Conservation (phyloP, 2,797 vertebrate genomes). For the Knipowitschia caucasica region DNA sequence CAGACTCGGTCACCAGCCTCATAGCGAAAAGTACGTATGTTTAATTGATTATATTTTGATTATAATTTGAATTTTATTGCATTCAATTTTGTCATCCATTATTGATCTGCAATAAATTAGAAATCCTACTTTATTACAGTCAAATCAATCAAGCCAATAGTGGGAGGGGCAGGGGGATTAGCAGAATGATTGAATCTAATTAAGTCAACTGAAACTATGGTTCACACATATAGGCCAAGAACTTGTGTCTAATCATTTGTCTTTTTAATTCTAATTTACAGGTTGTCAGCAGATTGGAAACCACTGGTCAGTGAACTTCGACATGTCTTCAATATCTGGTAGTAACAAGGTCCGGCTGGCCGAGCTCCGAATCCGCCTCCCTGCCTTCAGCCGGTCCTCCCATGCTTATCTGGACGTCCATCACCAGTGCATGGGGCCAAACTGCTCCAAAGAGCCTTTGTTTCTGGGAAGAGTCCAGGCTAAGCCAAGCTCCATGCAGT, state of each 20-base stretch:
- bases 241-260: constrained; percentile 3
- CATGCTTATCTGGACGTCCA: constrained; percentile 74
- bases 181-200: not conserved
- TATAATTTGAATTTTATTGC: not conserved
- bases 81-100: no score
- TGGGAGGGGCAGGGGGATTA: not conserved
- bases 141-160: not conserved
- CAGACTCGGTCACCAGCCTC: constrained; percentile 79
- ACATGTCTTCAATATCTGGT: constrained; percentile 81
- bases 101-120: no score
- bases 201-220: no score
- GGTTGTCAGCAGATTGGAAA: constrained; percentile 71
- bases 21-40: constrained; percentile 77
- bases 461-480: constrained; percentile 74
- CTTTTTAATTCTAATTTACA: constrained; percentile 46
- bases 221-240: not conserved
- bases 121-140: no score
- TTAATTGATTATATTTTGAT: not conserved
- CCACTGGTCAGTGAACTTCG: constrained; percentile 82
- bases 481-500: constrained; percentile 29
- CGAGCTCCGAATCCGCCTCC: constrained; percentile 78
- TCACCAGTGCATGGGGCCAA: constrained; percentile 52
- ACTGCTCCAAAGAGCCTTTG: constrained; percentile 58
- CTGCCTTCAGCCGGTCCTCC: constrained; percentile 41
- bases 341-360: constrained; percentile 76